phyloP scores from a whole-genome alignment of 2,888 invertebrate species.

The Gortyna flavago region DNA sequence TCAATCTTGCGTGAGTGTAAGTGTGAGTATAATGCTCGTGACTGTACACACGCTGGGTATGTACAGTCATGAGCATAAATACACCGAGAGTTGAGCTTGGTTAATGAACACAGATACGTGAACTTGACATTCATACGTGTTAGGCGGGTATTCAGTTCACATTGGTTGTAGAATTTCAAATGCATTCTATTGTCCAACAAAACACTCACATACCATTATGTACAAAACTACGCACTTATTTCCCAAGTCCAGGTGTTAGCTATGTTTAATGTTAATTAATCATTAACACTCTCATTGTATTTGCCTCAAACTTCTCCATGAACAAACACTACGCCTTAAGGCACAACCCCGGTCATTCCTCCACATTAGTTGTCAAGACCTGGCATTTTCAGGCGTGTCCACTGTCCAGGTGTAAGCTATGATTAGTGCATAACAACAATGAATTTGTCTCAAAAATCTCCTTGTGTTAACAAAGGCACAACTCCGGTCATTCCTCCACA shows the following conservation, averaged over 20 bases:
- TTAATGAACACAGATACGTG: not conserved
- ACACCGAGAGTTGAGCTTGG: not conserved
- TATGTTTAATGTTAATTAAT: not conserved
- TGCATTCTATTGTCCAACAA: not conserved
- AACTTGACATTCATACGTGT: not conserved
- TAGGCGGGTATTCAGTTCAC: not conserved
- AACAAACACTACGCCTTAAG: no score
- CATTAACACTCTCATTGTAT: no score
- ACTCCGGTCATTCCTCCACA: constrained; percentile 23
- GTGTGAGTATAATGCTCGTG: not conserved
- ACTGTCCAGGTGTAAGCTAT: constrained; percentile 47
- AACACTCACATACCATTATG: no score
- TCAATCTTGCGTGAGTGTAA: not conserved
- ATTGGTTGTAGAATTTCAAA: not conserved
- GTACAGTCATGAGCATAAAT: not conserved
- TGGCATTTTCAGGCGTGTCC: constrained; percentile 26
- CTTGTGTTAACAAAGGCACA: not conserved
- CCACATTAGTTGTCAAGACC: constrained; percentile 17
- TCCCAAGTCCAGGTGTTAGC: constrained; percentile 5
- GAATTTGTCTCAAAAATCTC: not conserved
- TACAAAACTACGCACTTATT: not conserved
- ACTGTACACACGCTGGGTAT: not conserved
- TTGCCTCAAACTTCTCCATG: no score
- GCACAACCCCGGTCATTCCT: no score
- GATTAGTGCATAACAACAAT: constrained; percentile 67